phyloP scores from a whole-genome alignment of 2,888 invertebrate genomes.

The Temnothorax unifasciatus region DNA sequence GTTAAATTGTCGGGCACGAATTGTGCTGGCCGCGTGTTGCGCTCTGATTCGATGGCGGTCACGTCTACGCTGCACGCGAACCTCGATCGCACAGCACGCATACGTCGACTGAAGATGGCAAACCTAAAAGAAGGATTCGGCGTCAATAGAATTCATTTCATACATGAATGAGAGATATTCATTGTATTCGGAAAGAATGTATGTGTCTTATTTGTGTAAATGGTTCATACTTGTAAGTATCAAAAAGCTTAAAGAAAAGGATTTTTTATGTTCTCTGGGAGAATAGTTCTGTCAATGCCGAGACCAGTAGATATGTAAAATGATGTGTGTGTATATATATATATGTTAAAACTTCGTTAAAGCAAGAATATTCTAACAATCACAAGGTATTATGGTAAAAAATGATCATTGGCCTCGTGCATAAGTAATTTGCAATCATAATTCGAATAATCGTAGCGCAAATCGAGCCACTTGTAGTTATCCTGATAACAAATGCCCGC shows the following conservation, averaged over 20 bases:
- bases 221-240: not conserved
- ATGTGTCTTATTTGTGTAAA: not conserved
- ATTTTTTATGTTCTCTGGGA: not conserved
- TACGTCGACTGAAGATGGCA: constrained; percentile 14
- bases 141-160: constrained; percentile 14
- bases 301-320: not conserved
- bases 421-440: constrained; percentile 36
- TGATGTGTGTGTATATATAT: not conserved
- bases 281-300: not conserved
- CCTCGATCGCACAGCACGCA: constrained; percentile 43
- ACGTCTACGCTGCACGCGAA: constrained; percentile 71
- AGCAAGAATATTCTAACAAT: not conserved
- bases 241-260: not conserved
- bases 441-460: constrained; percentile 4
- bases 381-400: not conserved
- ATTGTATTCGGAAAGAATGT: not conserved
- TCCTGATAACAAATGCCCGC: constrained; percentile 18
- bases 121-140: not conserved
- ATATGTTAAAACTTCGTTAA: not conserved
- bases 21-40: constrained; percentile 76
- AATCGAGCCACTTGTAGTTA: not conserved
- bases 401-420: constrained; percentile 8
- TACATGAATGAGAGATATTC: not conserved
- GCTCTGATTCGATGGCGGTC: constrained; percentile 82
- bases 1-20: constrained; percentile 77